Evolutionary conservation across 2,113 vertebrate species (phyloP).

Genomic region (Oceanites oceanicus): DNA sequence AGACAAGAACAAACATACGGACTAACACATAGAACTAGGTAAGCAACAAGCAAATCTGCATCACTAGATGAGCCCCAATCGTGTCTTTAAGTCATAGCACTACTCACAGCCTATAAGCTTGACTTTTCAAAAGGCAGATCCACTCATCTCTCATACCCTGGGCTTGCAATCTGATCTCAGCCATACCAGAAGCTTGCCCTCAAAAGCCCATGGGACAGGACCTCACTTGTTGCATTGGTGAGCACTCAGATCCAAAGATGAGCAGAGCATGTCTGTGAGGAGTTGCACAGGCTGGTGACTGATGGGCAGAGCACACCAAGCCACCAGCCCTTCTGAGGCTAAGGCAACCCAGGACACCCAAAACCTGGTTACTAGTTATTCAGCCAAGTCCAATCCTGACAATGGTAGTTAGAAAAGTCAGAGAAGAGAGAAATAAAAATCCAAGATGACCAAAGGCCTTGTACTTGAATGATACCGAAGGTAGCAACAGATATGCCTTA

Average conservation of each 20-base stretch:
- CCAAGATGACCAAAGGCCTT: background rate
- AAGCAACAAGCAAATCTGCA: background rate
- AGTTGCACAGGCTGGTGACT: fast-evolving
- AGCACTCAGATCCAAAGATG: background rate
- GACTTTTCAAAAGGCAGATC: background rate
- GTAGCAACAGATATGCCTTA: background rate
- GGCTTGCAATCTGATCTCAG: background rate
- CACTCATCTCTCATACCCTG: background rate
- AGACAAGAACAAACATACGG: background rate
- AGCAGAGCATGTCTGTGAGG: fast-evolving
- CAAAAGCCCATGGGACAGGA: background rate
- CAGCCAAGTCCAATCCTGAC: background rate
- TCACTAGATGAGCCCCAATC: background rate
- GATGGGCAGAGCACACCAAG: background rate
- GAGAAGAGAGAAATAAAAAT: background rate
- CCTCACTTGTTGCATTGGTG: fast-evolving
- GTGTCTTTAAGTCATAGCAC: background rate
- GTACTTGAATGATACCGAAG: background rate
- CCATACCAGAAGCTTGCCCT: background rate
- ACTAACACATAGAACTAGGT: background rate
- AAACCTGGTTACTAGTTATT: background rate
- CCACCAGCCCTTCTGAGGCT: background rate
- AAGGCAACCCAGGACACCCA: background rate
- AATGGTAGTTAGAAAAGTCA: background rate
- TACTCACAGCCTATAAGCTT: background rate